Evolutionary conservation across 2,113 vertebrate genomes (phyloP).

Genomic region (Todiramphus chloris): DNA sequence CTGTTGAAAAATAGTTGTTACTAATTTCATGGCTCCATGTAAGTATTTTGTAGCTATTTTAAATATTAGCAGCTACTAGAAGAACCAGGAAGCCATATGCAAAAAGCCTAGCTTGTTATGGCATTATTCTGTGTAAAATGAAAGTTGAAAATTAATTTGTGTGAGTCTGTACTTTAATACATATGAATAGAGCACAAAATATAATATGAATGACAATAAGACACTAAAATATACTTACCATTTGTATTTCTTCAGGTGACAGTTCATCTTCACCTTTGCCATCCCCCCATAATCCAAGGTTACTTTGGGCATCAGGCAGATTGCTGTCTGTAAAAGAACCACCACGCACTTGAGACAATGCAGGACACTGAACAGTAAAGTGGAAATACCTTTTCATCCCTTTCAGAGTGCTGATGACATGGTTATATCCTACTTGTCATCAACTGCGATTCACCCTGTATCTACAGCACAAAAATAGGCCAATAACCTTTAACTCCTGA

Average conservation of each 20-base stretch:
- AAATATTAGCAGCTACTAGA: neutral
- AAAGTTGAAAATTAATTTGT: neutral
- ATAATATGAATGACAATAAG: neutral
- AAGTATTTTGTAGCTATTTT: neutral
- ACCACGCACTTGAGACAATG: neutral
- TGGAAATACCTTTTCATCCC: neutral
- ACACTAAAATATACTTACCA: constrained; percentile 75
- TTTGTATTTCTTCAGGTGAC: constrained; percentile 96
- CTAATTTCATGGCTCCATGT: neutral
- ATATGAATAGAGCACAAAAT: neutral
- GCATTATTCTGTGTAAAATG: neutral
- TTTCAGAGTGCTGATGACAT: neutral
- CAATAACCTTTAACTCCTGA: neutral
- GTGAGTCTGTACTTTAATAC: neutral
- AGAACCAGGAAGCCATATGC: neutral
- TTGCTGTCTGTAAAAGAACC: constrained; percentile 77
- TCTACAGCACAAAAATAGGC: neutral
- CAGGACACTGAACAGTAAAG: neutral
- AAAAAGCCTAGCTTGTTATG: neutral
- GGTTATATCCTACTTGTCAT: neutral
- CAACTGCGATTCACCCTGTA: neutral
- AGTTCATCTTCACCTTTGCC: constrained; percentile 87
- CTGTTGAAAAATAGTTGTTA: neutral
- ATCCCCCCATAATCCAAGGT: constrained; percentile 83
- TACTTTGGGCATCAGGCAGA: constrained; percentile 69